Conservation (phyloP, 2,797 vertebrate species). For the Chloroceryle inda region DNA sequence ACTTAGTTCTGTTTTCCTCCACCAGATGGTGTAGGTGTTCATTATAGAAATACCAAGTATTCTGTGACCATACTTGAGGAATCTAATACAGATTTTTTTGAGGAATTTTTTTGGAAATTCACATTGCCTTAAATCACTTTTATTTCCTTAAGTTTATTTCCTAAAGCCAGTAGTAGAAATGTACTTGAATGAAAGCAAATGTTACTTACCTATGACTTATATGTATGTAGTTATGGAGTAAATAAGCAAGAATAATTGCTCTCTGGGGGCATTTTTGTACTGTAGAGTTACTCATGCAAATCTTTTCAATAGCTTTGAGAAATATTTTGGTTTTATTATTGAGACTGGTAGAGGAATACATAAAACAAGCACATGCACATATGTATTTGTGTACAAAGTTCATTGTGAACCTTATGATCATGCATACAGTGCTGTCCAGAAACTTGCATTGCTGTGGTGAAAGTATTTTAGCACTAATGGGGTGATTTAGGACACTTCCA, state of each 20-base stretch:
- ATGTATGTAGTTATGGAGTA: fast-evolving
- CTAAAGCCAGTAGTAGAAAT: background rate
- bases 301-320: background rate
- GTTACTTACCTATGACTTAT: background rate
- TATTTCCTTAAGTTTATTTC: background rate
- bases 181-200: background rate
- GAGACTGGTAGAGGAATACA: background rate
- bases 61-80: background rate
- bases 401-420: background rate
- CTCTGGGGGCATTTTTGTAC: background rate
- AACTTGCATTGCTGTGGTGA: background rate
- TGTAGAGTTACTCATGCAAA: background rate
- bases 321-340: background rate
- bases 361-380: background rate
- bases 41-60: background rate
- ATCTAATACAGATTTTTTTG: background rate
- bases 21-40: conserved; percentile 74
- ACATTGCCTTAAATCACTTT: background rate
- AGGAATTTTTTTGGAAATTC: background rate
- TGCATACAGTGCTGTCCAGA: background rate
- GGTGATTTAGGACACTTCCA: background rate
- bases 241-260: background rate
- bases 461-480: background rate
- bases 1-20: conserved; percentile 41
- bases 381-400: background rate